These are phyloP conservation scores for Ephydatia muelleri DNA, from an alignment of 37 sponge, comb jelly and placozoan genomes.

Conservation along the genomic window DNA sequence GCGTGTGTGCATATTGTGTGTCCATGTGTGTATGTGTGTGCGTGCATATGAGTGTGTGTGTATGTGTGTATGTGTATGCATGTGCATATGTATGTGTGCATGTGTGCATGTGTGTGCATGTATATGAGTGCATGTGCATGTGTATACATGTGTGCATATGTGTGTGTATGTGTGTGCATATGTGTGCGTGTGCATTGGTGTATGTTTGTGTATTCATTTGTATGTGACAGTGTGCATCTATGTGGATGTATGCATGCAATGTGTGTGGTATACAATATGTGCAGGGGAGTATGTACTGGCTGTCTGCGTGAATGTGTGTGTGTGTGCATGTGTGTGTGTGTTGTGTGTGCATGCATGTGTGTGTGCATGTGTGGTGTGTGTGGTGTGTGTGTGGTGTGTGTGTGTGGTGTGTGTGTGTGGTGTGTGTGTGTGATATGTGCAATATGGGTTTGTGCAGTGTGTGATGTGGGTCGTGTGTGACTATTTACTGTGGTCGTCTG, in stretches of 20 bases:
- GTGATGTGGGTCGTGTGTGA: neutral
- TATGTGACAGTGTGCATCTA: too few relatives aligned
- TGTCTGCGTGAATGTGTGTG: neutral
- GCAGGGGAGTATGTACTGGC: neutral
- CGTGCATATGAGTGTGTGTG: neutral
- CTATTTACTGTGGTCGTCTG: neutral
- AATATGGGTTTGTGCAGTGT: neutral
- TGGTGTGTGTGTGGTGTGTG: too few relatives aligned
- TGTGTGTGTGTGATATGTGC: neutral
- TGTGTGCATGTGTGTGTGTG: neutral
- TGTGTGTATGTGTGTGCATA: too few relatives aligned
- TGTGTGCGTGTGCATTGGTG: neutral
- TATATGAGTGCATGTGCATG: neutral
- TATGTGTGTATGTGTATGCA: conserved; percentile 15
- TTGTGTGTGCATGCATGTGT: too few relatives aligned
- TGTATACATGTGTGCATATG: neutral
- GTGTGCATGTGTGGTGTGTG: too few relatives aligned
- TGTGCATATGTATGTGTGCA: neutral
- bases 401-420: neutral
- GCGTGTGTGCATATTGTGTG: neutral
- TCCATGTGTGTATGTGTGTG: conserved; percentile 10
- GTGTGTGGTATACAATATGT: neutral
- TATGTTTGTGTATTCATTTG: neutral
- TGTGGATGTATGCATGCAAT: conserved; percentile 10
- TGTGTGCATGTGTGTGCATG: conserved; percentile 3